Evolutionary conservation across 2,797 vertebrate genomes (phyloP), one percentile per base, ranked within the genome.

Genomic region (Leptodactylus fallax): DNA sequence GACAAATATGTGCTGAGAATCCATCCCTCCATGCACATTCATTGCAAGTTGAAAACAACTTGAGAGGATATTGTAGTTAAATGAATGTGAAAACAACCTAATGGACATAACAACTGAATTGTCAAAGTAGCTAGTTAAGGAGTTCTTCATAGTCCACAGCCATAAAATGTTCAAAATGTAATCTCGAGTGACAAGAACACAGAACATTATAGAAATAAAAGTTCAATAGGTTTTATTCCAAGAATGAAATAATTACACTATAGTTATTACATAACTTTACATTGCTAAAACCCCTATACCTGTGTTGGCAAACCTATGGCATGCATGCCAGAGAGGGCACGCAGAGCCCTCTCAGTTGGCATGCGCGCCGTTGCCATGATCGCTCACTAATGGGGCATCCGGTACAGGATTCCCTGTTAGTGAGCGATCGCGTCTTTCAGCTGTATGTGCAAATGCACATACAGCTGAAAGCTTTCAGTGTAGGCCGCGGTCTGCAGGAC

Each of bases 31-130:
- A 65, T 27, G 61, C 56, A 53, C 76, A 76, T 53, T 25, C 60
- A 78, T 78, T 85, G 36, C 53, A 47, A 63, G 45, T 78, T 78
- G 19, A 85, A 85, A 53, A 25, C 79, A 80, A 80, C 56, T 60
- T 12, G 47, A 80, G 56, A 47, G 74, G 36, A n/a, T 76, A 76
- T 76, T 76, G 72, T 49, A 76, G 47, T 51, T 17, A 49, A 74
- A 49, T 10, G 72, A 51, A 76, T 76, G 72, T 49, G 72, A 76
- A 51, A 76, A 51, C 21, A 76, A n/a, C 72, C n/a, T 76, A 12
- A 6, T 51, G 47, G 19, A n/a, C 16, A 1, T 36, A 27, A 71
- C 27, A 71, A 6, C 25, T 45, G 21, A 47, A 72, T 49, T 47
- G 17, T 72, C 47, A 49, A 72, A 8, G 36, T 7, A 76, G 17